Base-by-base conservation (phyloP, 1,140 invertebrate species). In the Leptestheria dahalacensis region DNA sequence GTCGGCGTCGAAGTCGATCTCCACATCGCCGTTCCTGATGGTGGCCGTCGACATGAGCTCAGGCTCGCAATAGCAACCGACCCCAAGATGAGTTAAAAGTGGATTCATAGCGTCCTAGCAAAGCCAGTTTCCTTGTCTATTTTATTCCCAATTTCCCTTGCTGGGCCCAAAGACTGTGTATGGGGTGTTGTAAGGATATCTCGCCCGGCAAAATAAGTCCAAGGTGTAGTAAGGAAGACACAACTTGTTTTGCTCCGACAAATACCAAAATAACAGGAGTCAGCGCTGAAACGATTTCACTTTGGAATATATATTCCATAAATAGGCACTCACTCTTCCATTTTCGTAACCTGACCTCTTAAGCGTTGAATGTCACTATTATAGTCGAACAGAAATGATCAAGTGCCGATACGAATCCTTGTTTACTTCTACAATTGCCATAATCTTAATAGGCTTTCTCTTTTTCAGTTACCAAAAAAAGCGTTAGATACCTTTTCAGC, bases 1-100 rank as follows among this genome's bases (percentile, higher is more conserved):
- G 26, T 55, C 24, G 53, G 33, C 53, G 53, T 55, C 33, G 26
- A 9, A 55, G 53, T 33, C 26, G 53, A 55, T 33, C 33, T 29
- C 23, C 23, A 23, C 26, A 29, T 29, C 26, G 33, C 53, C 15
- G 33, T 41, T 41, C 33, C 33, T 41, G 33, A 41, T 41, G 33
- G 33, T 41, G 6, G 33, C 33, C 33, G 33, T 41, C 33, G 33
- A 41, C 33, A 41, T 41, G 6, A 41, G 33, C 33, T 41, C 33
- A 15, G 33, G 33, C 33, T 41, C 33, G 33, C 33, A 41, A 41
- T 41, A 41, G 33, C 33, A 41, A 41, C 33, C 33, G 33, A 41
- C 33, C 33, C 33, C 33, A 41, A 41, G 33, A 41, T 41, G 33
- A 41, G 33, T 41, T 41, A 41, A 41, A 41, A 41, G 33, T 41